Base-by-base conservation (phyloP, 1,140 invertebrate genomes). In the Pectinophora gossypiella region DNA sequence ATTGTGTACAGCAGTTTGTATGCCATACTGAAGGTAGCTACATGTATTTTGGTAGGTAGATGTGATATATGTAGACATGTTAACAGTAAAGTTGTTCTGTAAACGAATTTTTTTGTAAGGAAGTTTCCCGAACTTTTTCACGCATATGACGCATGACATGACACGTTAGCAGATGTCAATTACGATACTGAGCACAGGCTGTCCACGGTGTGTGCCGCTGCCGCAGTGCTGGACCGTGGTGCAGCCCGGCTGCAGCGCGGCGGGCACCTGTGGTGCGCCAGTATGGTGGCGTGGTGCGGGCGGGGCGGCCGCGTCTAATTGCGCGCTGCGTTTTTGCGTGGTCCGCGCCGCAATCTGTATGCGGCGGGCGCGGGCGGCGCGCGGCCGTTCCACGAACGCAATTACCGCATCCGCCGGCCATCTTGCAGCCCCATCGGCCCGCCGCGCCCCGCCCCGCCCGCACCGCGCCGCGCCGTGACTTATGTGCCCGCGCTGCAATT, bases 401-500 rank as follows among this genome's bases (percentile, higher is more conserved):
- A 83, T 84, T 81, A 84, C 67, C 48, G 76, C 75, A 73, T 78
- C 77, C 77, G 77, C 69, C 56, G 60, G 79, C 77, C 77, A 81
- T 81, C 64, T 83, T 81, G 72, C 65, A 51, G 54, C 53, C 22
- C 48, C 49, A 9, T 46, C 40, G 9, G 9, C 7, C 13, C 12
- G 20, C 18, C 9, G 5, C 16, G 0, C 40, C 15, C 16, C 40
- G 13, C 38, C 18, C 38, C 20, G 21, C 22, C 50, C 32, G 44
- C 49, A n/a, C 44, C 27, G 18, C 19, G 2, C 13, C 13, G 2
- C 46, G 51, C 45, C 9, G 56, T 62, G 67, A 69, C 57, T 68
- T 72, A 69, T 61, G 68, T 54, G 59, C 54, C 45, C 50, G 40
- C 44, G 13, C 45, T 50, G 49, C 67, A 71, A 75, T 75, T 72